These are phyloP conservation scores for Drosophila fulvimacula DNA, from an alignment of 2,888 invertebrate genomes.

Conservation along the genomic window DNA sequence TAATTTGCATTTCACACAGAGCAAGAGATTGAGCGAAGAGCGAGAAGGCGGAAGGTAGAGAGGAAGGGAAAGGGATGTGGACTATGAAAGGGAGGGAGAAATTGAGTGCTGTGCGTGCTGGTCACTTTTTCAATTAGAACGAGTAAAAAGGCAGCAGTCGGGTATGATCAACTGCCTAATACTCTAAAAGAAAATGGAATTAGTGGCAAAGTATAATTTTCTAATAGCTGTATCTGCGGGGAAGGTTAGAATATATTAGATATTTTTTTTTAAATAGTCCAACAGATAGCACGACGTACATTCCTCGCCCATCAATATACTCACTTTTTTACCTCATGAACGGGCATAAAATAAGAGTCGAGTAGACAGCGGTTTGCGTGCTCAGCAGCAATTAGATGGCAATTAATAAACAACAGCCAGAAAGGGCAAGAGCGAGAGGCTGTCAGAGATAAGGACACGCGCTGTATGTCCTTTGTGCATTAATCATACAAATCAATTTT, in stretches of 20 bases:
- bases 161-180: neutral
- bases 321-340: neutral
- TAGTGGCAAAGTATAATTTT: neutral
- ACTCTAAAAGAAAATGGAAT: neutral
- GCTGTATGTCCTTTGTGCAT: slow-evolving; percentile 45
- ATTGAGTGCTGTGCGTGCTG: slow-evolving; percentile 24
- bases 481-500: slow-evolving; percentile 78
- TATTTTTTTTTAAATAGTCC: too few species aligned
- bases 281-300: neutral
- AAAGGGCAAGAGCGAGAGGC: neutral
- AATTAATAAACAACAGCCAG: slow-evolving; percentile 59
- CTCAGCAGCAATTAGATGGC: slow-evolving; percentile 66
- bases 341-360: neutral
- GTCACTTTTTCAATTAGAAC: slow-evolving; percentile 57
- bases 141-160: neutral
- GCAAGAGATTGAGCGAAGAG: neutral
- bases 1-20: slow-evolving; percentile 68
- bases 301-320: neutral
- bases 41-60: neutral
- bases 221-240: neutral
- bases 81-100: neutral
- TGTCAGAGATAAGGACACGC: slow-evolving; percentile 23
- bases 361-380: slow-evolving; percentile 51
- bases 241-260: neutral
- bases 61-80: too few species aligned